A percentile compares a stretch with the other conserved stretches of the same genome.
These are phyloP conservation scores for Triplophysa siluroides DNA, from an alignment of 2,113 vertebrate genomes.

Conservation along the genomic window DNA sequence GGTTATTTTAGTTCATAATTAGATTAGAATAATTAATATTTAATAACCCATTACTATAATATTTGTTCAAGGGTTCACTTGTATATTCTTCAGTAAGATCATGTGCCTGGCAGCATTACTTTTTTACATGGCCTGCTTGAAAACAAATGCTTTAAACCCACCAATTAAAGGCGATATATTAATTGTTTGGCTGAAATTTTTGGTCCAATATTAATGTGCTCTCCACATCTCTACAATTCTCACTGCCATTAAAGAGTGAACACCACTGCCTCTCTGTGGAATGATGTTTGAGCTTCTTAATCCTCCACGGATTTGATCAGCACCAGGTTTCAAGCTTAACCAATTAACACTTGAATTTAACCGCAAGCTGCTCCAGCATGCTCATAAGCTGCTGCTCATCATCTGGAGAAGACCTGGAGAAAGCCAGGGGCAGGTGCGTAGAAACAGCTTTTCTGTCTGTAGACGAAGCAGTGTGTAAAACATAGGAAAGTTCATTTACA, in stretches of 20 bases:
- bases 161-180: background rate
- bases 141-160: background rate
- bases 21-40: background rate
- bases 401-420: conserved; percentile 62
- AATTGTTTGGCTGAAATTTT: background rate
- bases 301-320: background rate
- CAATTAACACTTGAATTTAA: conserved; percentile 70
- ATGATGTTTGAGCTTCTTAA: background rate
- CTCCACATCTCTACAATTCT: background rate
- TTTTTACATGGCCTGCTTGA: background rate
- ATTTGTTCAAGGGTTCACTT: background rate
- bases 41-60: background rate
- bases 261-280: background rate
- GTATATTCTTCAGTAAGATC: background rate
- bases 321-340: background rate
- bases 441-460: conserved; percentile 76
- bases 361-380: conserved; percentile 69
- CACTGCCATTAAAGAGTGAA: background rate
- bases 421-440: conserved; percentile 77
- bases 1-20: background rate
- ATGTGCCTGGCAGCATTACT: background rate
- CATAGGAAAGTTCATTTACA: background rate
- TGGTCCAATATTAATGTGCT: background rate
- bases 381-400: conserved; percentile 75
- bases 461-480: background rate